Conservation (phyloP, 2,797 vertebrate genomes). For the Alauda arvensis region DNA sequence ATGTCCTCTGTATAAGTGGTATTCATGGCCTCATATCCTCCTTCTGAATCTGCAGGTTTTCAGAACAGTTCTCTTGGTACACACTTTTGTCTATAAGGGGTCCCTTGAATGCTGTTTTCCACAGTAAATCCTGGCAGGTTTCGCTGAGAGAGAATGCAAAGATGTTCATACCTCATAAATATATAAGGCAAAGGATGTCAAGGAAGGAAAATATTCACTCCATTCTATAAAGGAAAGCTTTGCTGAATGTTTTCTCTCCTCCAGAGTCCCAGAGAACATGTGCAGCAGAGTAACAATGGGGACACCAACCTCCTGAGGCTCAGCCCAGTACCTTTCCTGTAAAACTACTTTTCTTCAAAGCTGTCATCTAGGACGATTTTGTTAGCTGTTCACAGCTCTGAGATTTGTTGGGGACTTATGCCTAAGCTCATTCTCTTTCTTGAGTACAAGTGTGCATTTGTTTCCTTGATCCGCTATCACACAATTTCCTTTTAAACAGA, state of each 20-base stretch:
- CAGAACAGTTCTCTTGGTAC: not conserved
- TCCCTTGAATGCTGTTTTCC: constrained; percentile 29
- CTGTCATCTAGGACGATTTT: constrained; percentile 15
- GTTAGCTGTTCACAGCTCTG: constrained; percentile 8
- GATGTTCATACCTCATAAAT: not conserved
- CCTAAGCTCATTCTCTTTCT: constrained; percentile 30
- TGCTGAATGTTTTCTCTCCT: not conserved
- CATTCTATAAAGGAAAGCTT: constrained; percentile 18
- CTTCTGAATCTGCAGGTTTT: constrained; percentile 6
- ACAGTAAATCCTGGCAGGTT: constrained; percentile 6
- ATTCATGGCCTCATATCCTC: not conserved
- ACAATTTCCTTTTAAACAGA: constrained; percentile 25
- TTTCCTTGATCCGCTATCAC: constrained; percentile 48
- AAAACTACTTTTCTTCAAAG: constrained; percentile 40
- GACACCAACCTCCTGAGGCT: constrained; percentile 21
- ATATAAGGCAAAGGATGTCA: not conserved
- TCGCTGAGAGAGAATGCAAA: not conserved
- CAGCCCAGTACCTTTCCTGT: not conserved
- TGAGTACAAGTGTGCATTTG: constrained; percentile 19
- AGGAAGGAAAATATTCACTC: not conserved
- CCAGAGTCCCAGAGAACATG: not conserved
- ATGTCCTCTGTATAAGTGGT: not conserved
- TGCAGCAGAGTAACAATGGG: not conserved
- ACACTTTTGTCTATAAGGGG: not conserved
- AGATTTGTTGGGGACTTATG: constrained; percentile 23